Evolutionary conservation across 1,140 invertebrate genomes (phyloP).

Genomic region (Gonatopus flavifemur): DNA sequence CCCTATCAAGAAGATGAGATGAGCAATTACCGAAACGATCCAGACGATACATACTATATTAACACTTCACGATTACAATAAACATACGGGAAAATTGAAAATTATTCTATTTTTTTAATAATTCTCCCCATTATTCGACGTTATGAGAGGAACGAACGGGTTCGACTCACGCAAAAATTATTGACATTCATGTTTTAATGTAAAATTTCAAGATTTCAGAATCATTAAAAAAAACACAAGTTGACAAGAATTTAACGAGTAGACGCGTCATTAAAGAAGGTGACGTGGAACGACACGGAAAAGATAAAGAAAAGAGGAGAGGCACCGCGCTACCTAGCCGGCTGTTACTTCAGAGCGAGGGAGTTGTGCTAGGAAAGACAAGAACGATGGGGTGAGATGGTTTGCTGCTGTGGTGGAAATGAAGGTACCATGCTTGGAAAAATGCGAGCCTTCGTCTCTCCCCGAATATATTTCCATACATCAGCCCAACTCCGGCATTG

Average conservation of each 20-base stretch:
- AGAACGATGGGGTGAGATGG: slow-evolving; percentile 11
- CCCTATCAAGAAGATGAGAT: too few species aligned
- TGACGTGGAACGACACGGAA: slow-evolving; percentile 14
- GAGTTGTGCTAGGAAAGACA: not conserved
- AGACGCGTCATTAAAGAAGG: slow-evolving; percentile 45
- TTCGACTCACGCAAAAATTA: not conserved
- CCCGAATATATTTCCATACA: slow-evolving; percentile 59
- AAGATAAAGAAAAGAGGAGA: slow-evolving; percentile 13
- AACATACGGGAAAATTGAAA: too few species aligned
- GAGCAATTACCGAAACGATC: too few species aligned
- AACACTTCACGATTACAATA: too few species aligned
- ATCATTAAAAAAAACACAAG: slow-evolving; percentile 27
- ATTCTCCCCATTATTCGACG: not conserved
- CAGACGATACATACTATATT: too few species aligned
- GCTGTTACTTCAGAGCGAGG: slow-evolving; percentile 1
- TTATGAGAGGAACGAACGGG: not conserved
- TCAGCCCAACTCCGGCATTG: slow-evolving; percentile 42
- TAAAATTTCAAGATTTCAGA: too few species aligned
- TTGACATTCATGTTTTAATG: too few species aligned
- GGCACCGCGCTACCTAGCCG: slow-evolving; percentile 3
- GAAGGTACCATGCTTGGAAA: slow-evolving; percentile 53
- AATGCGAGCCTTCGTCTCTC: slow-evolving; percentile 54
- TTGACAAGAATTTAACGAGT: slow-evolving; percentile 54
- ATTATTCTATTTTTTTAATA: too few species aligned
- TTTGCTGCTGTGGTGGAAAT: slow-evolving; percentile 45